These are phyloP conservation scores for Phylloscopus trochiloides DNA, from an alignment of 2,113 vertebrate species.

Conservation along the genomic window DNA sequence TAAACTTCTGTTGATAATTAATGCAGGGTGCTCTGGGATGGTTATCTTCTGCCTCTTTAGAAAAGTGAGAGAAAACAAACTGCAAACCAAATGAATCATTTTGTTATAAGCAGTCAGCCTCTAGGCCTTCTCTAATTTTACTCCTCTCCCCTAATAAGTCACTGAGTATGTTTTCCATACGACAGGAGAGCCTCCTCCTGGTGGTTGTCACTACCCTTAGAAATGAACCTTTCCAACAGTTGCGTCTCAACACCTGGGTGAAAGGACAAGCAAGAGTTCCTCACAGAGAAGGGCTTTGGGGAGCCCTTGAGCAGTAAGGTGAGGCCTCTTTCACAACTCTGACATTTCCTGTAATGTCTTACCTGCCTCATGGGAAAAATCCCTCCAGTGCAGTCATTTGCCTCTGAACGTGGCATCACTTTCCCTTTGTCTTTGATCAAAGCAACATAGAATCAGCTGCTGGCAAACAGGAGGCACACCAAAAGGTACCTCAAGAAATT, in stretches of 20 bases:
- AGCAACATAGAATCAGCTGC: not conserved
- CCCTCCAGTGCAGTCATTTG: not conserved
- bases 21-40: not conserved
- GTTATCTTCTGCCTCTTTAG: not conserved
- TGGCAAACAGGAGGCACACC: not conserved
- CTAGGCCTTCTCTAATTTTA: not conserved
- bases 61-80: not conserved
- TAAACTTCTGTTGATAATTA: not conserved
- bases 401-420: fast-evolving
- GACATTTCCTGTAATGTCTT: not conserved
- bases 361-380: not conserved
- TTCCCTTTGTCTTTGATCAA: not conserved
- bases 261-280: not conserved
- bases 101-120: not conserved
- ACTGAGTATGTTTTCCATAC: not conserved
- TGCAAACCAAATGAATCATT: not conserved
- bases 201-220: not conserved
- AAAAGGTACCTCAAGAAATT: not conserved
- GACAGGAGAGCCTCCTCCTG: not conserved
- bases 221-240: not conserved
- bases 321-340: not conserved
- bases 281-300: not conserved
- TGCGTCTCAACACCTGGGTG: not conserved
- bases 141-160: not conserved
- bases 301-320: not conserved